Evolutionary conservation across 2,113 vertebrate genomes (phyloP).

Genomic region (Semnornis frantzii): DNA sequence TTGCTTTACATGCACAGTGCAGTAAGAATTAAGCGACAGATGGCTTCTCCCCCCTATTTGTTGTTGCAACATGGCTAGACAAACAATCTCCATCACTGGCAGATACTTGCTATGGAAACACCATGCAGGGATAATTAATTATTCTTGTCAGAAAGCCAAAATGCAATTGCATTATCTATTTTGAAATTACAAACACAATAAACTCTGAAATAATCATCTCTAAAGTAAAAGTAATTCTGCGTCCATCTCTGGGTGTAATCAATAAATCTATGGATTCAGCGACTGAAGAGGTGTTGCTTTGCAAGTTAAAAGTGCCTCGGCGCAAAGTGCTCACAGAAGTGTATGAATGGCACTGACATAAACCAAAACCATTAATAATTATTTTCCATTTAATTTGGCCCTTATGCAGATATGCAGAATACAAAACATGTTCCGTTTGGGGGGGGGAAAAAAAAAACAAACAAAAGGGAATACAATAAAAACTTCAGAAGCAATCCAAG

Average conservation of each 20-base stretch:
- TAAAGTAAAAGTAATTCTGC: neutral
- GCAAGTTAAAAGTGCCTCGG: neutral
- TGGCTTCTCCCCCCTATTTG: neutral
- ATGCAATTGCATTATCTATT: slow-evolving; percentile 32
- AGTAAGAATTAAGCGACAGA: slow-evolving; percentile 58
- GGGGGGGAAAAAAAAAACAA: neutral
- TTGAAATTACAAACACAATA: slow-evolving; percentile 23
- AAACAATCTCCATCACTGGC: slow-evolving; percentile 50
- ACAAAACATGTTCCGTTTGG: neutral
- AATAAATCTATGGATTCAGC: neutral
- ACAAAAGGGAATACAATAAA: neutral
- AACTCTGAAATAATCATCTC: slow-evolving; percentile 34
- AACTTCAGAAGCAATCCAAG: neutral
- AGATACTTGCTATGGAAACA: neutral
- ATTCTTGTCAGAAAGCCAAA: slow-evolving; percentile 13
- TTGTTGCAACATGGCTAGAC: slow-evolving; percentile 20
- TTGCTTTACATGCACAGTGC: slow-evolving; percentile 39
- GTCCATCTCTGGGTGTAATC: neutral
- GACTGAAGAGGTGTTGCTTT: neutral
- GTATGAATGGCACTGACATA: neutral
- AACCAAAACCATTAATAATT: neutral
- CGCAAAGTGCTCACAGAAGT: neutral
- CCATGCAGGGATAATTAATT: slow-evolving; percentile 25
- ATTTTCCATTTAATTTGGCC: neutral
- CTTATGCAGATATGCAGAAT: neutral